Percentiles rank a stretch among this genome's conserved stretches.
Evolutionary conservation across 1,140 invertebrate species (phyloP).

Genomic region (Aphis craccivora): DNA sequence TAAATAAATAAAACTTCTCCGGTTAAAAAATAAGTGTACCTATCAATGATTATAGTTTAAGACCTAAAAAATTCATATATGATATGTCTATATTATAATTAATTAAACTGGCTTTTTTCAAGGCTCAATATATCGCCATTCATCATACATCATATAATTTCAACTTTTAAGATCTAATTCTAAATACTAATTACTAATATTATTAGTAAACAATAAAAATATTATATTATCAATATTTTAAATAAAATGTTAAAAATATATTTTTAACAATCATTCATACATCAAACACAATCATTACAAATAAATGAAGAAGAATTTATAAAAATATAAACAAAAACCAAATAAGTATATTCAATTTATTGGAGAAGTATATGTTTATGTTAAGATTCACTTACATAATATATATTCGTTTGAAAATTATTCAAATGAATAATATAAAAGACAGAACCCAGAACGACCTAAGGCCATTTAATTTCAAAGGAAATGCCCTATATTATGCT

Average conservation of each 20-base stretch:
- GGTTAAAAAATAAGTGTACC: background rate
- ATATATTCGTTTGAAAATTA: background rate
- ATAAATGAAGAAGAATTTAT: background rate
- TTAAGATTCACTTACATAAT: background rate
- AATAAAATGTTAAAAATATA: background rate
- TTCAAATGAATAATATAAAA: background rate
- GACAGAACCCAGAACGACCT: background rate
- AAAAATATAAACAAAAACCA: background rate
- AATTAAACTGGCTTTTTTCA: background rate
- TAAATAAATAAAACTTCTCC: background rate
- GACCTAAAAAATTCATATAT: no score
- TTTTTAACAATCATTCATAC: background rate
- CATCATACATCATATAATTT: background rate
- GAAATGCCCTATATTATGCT: background rate
- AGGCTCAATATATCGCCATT: background rate
- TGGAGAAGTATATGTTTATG: background rate
- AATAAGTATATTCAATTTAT: background rate
- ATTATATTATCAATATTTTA: background rate
- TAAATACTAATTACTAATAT: background rate
- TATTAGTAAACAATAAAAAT: background rate
- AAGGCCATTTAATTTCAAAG: background rate
- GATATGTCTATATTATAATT: no score
- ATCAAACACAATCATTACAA: background rate
- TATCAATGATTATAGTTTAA: background rate
- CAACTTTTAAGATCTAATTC: background rate